Base-by-base conservation (phyloP, 2,113 vertebrate species). In the Dascyllus trimaculatus region DNA sequence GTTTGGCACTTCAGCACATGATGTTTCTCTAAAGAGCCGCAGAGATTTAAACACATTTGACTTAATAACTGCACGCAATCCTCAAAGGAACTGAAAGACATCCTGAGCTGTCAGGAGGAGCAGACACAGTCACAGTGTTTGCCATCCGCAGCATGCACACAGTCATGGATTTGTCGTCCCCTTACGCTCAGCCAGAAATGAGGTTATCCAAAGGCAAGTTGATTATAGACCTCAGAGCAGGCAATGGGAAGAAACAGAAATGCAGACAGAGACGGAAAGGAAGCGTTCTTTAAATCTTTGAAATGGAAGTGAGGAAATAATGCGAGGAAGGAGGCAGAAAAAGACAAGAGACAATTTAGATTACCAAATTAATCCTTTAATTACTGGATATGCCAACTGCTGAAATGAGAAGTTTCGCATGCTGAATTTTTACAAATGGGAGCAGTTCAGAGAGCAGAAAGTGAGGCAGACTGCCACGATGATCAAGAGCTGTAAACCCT, bases 281-380 rank as follows among this genome's bases (percentile, higher is more conserved):
- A 81, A 73, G 43, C 61, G 56, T 70, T 82, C 76, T 85, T 35
- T 87, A 85, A 92, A 88, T 85, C 85, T 88, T 79, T 82, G 84
- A 86, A 91, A 93, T 65, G 74, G 84, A 91, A 75, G 85, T 85
- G 80, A 29, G 76, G 78, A 87, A 86, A 76, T 85, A 81, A 89
- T 73, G 75, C 52, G 38, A 66, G 78, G 69, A 71, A 68, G 78
- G 63, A 84, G 82, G 72, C 83, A 77, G 65, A 71, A 52, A 76
- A 85, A 88, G 81, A 87, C 81, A 85, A 85, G 87, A 93, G 89
- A 94, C 90, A 81, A 93, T 94, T 94, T 90, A 91, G 92, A 94
- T 93, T 93, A 93, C 87, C 74, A 93, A 92, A 85, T 91, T 92
- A 94, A 95, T 94, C 91, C 92, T 91, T 93, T 90, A 94, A 94